These are phyloP conservation scores for Rhagonycha lutea DNA, from an alignment of 2,888 invertebrate genomes.

Conservation along the genomic window DNA sequence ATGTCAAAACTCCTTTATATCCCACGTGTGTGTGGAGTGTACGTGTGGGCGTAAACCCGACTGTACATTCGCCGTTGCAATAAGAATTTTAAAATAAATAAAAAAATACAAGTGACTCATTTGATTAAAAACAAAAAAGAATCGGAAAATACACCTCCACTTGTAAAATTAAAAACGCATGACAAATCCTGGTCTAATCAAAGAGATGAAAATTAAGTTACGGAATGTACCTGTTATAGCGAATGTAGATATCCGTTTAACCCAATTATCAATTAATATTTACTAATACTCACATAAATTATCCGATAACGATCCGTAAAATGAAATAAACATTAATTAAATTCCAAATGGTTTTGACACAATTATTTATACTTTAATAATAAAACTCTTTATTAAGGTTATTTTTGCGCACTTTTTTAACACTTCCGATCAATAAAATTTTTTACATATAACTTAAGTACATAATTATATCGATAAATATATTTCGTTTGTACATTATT, in stretches of 20 bases:
- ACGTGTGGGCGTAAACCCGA: conserved; percentile 40
- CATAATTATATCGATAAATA: conserved; percentile 22
- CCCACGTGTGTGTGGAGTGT: conserved; percentile 40
- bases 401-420: conserved; percentile 11
- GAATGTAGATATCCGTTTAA: conserved; percentile 44
- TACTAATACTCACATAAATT: conserved; percentile 4
- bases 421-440: conserved; percentile 15
- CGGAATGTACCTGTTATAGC: conserved; percentile 28
- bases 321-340: background rate
- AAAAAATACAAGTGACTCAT: conserved; percentile 33
- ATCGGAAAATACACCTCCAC: background rate
- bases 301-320: background rate
- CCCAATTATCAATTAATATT: conserved; percentile 49
- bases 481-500: conserved; percentile 28
- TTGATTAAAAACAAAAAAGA: conserved; percentile 3
- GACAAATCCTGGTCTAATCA: background rate
- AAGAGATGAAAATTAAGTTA: background rate
- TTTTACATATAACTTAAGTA: conserved; percentile 29
- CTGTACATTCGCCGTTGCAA: conserved; percentile 35
- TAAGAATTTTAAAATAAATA: conserved; percentile 28
- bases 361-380: background rate
- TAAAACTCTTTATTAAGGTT: background rate
- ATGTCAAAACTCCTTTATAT: conserved; percentile 38
- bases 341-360: background rate
- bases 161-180: background rate